These are phyloP conservation scores for Oxyteleia sp. DNA, from an alignment of 2,888 invertebrate genomes.

Conservation along the genomic window DNA sequence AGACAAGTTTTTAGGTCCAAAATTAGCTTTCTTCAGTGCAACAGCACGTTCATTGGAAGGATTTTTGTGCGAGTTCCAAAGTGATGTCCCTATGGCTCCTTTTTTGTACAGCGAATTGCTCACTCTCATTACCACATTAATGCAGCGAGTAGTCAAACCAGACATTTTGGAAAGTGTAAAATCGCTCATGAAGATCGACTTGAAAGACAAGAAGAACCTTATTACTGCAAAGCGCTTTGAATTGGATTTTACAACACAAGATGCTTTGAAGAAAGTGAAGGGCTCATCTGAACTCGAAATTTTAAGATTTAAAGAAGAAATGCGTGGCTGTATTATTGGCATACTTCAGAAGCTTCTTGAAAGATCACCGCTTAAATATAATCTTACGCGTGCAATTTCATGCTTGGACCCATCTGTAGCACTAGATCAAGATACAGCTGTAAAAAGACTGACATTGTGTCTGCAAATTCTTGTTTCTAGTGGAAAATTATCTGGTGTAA, in stretches of 20 bases:
- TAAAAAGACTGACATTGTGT: conserved; percentile 31
- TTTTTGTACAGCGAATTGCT: conserved; percentile 35
- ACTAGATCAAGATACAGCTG: conserved; percentile 6
- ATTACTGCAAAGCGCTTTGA: conserved; percentile 43
- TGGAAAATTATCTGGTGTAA: conserved; percentile 9
- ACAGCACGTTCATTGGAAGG: conserved; percentile 63
- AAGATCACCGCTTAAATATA: conserved; percentile 43
- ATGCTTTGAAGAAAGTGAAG: conserved; percentile 51
- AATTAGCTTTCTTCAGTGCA: conserved; percentile 68
- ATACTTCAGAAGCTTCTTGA: conserved; percentile 38
- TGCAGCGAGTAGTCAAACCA: conserved; percentile 51
- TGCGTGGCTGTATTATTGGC: conserved; percentile 31
- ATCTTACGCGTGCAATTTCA: conserved; percentile 39
- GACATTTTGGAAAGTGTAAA: conserved; percentile 42
- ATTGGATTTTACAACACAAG: conserved; percentile 52
- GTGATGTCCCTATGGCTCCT: conserved; percentile 56
- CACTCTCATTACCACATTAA: conserved; percentile 28
- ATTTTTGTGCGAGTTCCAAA: conserved; percentile 72
- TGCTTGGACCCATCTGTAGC: conserved; percentile 41
- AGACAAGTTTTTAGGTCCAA: conserved; percentile 59
- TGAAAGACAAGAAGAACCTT: conserved; percentile 45
- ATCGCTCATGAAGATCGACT: conserved; percentile 34
- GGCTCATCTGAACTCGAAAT: conserved; percentile 28
- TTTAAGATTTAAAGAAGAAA: conserved; percentile 30
- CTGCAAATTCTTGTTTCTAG: conserved; percentile 28